These are phyloP conservation scores for Sturnira hondurensis DNA, from an alignment of 2,113 vertebrate species.

Conservation along the genomic window DNA sequence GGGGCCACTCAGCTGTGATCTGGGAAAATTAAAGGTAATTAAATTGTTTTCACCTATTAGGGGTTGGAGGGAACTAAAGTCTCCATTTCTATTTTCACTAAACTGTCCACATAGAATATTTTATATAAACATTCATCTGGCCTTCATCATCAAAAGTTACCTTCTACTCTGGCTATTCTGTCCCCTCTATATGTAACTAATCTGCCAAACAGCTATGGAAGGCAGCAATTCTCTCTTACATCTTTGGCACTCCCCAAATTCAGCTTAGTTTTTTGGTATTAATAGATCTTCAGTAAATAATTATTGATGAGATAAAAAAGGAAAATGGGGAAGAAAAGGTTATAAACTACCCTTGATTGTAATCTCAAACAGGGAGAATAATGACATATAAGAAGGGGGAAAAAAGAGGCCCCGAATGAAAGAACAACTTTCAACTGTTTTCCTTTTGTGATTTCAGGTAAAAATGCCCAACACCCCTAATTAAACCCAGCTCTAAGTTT, in stretches of 20 bases:
- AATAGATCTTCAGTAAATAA: background rate
- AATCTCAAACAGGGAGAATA: background rate
- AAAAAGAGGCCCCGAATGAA: background rate
- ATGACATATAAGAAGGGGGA: background rate
- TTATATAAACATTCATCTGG: background rate
- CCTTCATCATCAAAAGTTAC: background rate
- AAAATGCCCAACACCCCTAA: background rate
- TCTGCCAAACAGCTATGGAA: background rate
- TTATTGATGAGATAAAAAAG: background rate
- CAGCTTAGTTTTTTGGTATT: background rate
- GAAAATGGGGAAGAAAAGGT: background rate
- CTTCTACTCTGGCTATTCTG: background rate
- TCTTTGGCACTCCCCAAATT: background rate
- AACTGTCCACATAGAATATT: background rate
- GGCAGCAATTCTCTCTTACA: background rate
- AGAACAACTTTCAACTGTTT: background rate
- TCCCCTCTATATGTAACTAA: background rate
- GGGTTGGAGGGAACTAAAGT: background rate
- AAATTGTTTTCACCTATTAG: background rate
- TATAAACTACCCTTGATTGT: background rate
- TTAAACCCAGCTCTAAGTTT: background rate
- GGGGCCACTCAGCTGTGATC: background rate
- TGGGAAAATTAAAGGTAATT: background rate
- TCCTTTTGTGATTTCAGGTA: constrained; percentile 6
- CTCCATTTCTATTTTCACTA: background rate